phyloP scores from a whole-genome alignment of 2,113 vertebrate genomes.

The Hippocampus guttulatus region DNA sequence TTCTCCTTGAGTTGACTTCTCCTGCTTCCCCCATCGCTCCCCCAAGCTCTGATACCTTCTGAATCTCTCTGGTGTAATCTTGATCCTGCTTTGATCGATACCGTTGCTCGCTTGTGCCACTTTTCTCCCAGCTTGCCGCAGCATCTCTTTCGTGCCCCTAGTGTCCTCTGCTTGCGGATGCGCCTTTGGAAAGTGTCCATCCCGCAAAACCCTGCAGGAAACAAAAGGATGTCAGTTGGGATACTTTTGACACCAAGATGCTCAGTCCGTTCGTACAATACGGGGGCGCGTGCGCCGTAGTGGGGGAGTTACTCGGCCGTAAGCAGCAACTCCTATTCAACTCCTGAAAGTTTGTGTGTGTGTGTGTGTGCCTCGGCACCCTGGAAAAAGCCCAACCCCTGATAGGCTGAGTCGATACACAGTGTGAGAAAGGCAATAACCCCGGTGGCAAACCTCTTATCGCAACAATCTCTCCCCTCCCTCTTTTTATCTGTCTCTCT shows the following conservation, averaged over 20 bases:
- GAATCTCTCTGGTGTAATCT: conserved; percentile 12
- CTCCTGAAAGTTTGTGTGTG: conserved; percentile 11
- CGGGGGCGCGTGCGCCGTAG: conserved; percentile 12
- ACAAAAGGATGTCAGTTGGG: conserved; percentile 53
- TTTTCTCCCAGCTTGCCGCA: conserved; percentile 39
- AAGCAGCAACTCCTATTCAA: conserved; percentile 16
- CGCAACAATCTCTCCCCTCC: conserved; percentile 17
- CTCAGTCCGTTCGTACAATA: conserved; percentile 3
- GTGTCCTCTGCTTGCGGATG: conserved; percentile 31
- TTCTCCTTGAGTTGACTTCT: conserved; percentile 44
- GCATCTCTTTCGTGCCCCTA: conserved; percentile 19
- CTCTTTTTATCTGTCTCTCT: conserved; percentile 21
- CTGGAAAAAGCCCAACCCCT: conserved; percentile 23
- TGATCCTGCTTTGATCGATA: conserved; percentile 40
- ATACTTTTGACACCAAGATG: conserved; percentile 13
- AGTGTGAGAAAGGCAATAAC: conserved; percentile 59
- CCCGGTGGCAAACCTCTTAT: conserved; percentile 56
- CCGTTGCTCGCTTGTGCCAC: conserved; percentile 20
- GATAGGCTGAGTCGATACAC: conserved; percentile 52
- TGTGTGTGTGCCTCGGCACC: conserved; percentile 11
- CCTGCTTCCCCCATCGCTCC: conserved; percentile 14
- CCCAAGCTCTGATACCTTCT: conserved; percentile 22
- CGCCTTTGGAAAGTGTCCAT: conserved; percentile 23
- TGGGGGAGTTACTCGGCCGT: conserved; percentile 21
- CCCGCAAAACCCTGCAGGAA: conserved; percentile 21